Evolutionary conservation across 2,888 invertebrate species (phyloP).

Genomic region (Ornithoptera priamus): DNA sequence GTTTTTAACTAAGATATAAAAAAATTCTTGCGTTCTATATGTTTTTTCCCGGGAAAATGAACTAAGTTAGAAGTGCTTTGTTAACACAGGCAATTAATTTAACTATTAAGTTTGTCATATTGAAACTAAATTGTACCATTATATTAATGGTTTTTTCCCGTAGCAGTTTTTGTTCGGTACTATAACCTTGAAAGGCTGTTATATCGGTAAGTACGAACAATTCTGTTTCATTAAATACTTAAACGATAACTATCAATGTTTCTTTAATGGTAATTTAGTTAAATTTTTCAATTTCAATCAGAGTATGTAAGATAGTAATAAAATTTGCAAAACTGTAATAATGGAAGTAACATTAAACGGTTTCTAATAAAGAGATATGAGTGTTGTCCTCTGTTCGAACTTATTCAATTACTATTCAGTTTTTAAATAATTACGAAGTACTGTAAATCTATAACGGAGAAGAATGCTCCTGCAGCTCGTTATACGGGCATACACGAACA

Average conservation of each 20-base stretch:
- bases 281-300: no score
- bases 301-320: not conserved
- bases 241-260: no score
- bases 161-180: not conserved
- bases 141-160: not conserved
- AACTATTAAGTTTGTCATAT: not conserved
- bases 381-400: conserved; percentile 1
- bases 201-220: not conserved
- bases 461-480: conserved; percentile 22
- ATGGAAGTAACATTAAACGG: not conserved
- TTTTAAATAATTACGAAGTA: conserved; percentile 15
- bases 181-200: not conserved
- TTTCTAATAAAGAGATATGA: not conserved
- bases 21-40: no score
- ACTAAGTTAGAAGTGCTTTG: not conserved
- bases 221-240: not conserved
- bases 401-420: conserved; percentile 10
- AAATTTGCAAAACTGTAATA: not conserved
- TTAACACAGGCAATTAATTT: not conserved
- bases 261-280: no score
- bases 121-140: not conserved
- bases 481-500: conserved; percentile 16
- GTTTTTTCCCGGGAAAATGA: not conserved
- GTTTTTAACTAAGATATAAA: not conserved
- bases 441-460: conserved; percentile 22